These are phyloP conservation scores for Odontamblyopus lacepedii DNA, from an alignment of 2,797 vertebrate species.

Conservation along the genomic window DNA sequence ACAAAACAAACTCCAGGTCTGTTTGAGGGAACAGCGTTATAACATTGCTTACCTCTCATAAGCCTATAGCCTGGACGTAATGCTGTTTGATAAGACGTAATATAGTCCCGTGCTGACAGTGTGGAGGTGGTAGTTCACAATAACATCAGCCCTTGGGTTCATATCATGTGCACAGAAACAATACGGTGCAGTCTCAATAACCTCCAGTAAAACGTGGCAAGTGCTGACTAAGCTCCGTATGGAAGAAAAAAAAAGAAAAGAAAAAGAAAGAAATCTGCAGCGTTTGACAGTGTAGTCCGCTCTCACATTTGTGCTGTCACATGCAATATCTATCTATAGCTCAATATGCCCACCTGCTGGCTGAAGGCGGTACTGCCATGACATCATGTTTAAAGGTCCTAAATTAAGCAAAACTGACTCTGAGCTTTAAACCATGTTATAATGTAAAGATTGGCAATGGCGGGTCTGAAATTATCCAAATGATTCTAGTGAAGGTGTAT, in stretches of 20 bases:
- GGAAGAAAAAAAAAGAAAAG: slow-evolving; percentile 17
- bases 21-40: no score
- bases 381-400: slow-evolving; percentile 33
- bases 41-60: no score
- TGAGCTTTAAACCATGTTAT: no score
- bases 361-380: slow-evolving; percentile 33
- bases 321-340: slow-evolving; percentile 15
- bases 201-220: neutral
- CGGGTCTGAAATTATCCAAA: no score
- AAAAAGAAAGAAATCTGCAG: slow-evolving; percentile 5
- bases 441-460: no score
- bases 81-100: neutral
- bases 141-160: neutral
- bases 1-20: no score
- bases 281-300: neutral
- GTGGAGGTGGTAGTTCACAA: slow-evolving; percentile 4
- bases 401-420: no score
- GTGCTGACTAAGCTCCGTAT: slow-evolving; percentile 4
- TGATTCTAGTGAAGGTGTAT: no score
- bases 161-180: neutral
- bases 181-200: slow-evolving; percentile 8
- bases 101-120: neutral
- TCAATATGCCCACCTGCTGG: slow-evolving; percentile 67
- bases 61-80: neutral
- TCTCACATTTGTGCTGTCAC: neutral